Evolutionary conservation across 1,140 invertebrate species (phyloP).

Genomic region (Thaumatotibia leucotreta): DNA sequence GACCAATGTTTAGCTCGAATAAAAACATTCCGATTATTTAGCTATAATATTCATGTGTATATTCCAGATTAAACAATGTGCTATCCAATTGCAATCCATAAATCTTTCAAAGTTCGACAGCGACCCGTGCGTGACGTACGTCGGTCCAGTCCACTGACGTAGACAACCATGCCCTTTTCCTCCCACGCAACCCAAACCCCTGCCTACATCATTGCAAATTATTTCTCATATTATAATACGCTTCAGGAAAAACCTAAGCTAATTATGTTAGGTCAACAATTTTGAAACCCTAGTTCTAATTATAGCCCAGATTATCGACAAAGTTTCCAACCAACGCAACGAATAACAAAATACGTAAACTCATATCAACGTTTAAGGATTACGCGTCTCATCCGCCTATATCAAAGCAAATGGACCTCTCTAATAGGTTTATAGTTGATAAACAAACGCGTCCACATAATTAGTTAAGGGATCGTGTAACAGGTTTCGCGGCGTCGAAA

Average conservation of each 20-base stretch:
- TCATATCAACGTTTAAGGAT: not conserved
- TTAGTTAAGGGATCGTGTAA: constrained; percentile 42
- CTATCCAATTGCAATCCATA: not conserved
- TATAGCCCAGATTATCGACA: constrained; percentile 1
- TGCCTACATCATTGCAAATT: not conserved
- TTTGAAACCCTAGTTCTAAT: not conserved
- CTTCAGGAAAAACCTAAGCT: not conserved
- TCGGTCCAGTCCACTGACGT: constrained; percentile 46
- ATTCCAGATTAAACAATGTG: constrained; percentile 25
- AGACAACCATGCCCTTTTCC: constrained; percentile 58
- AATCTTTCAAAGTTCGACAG: not conserved
- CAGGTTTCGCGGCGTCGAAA: constrained; percentile 38
- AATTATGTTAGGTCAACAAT: not conserved
- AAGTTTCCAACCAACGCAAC: not conserved
- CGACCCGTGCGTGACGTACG: not conserved
- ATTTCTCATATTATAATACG: not conserved
- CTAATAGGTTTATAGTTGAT: constrained; percentile 19
- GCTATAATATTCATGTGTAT: constrained; percentile 15
- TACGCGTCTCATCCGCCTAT: not conserved
- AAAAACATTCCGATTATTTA: no score
- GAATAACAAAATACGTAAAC: not conserved
- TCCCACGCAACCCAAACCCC: constrained; percentile 42
- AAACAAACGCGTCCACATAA: constrained; percentile 41
- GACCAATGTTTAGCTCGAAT: no score
- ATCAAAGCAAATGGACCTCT: not conserved